Evolutionary conservation across 2,113 vertebrate genomes (phyloP), one percentile per base, ranked within the genome.

Genomic region (Nesoenas mayeri): DNA sequence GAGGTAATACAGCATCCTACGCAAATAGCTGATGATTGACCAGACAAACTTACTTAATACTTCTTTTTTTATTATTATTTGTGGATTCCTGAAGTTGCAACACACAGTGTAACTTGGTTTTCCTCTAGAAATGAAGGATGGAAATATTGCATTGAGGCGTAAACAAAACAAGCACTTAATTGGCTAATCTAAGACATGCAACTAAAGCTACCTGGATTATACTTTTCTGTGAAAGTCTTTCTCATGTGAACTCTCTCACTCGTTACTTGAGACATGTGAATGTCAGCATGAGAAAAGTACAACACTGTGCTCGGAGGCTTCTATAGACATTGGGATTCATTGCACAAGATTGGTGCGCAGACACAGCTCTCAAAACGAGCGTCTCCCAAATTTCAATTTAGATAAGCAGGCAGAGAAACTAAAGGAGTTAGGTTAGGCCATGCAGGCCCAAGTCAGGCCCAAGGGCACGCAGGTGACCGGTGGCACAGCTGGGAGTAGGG

Each of bases 301-400:
- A 42, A 2, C 0, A 0, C 13, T 9, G 16, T 44, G 29, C 36
- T 75, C 42, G 71, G 36, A 74, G 40, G 56, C 19, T 79, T 8
- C 69, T 40, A 5, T 47, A 62, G 79, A 48, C 47, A 24, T n/a
- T 2, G 9, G 61, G 34, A 36, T 9, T n/a, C 47, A 24, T 17
- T 17, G 19, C 26, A 6, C 11, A 19, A 26, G 32, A 22, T 9
- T 11, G 12, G 19, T 25, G 29, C 56, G n/a, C 53, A 87, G 53
- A 14, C 34, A 42, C 47, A 18, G 36, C 47, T 79, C 73, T 75
- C 56, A 36, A 54, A 86, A 42, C 26, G 29, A 24, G 3, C 6
- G 24, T 38, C 42, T 85, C 48, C 9, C 13, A 1, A 24, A 24
- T 79, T 53, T 16, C 12, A 5, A 1, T 10, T n/a, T 3, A 40